Evolutionary conservation across 2,797 vertebrate species (phyloP).

Genomic region (Hybognathus amarus): DNA sequence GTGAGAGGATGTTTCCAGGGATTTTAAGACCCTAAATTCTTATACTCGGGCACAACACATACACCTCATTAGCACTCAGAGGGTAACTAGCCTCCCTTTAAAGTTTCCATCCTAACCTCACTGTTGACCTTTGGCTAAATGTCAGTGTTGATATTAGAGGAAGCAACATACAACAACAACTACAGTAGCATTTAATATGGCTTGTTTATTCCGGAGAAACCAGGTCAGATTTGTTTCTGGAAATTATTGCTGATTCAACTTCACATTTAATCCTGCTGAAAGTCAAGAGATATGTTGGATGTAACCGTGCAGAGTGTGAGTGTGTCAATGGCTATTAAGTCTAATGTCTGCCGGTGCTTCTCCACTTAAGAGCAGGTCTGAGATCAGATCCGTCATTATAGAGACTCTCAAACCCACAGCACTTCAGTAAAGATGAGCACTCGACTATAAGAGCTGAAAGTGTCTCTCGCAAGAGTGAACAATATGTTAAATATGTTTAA

Average conservation of each 20-base stretch:
- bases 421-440: slow-evolving; percentile 3
- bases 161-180: background rate
- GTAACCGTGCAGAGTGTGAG: background rate
- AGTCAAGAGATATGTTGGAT: slow-evolving; percentile 10
- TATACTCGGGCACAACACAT: background rate
- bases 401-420: background rate
- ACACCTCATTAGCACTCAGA: slow-evolving; percentile 37
- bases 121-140: slow-evolving; percentile 38
- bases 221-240: background rate
- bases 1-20: background rate
- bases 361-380: slow-evolving; percentile 4
- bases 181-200: background rate
- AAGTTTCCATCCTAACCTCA: slow-evolving; percentile 25
- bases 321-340: background rate
- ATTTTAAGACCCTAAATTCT: background rate
- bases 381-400: background rate
- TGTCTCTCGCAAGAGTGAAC: background rate
- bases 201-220: background rate
- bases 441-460: background rate
- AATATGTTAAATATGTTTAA: background rate
- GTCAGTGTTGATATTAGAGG: slow-evolving; percentile 13
- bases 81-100: slow-evolving; percentile 18
- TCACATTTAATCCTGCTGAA: slow-evolving; percentile 11
- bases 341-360: background rate
- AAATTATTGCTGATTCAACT: background rate